Evolutionary conservation across 1,140 invertebrate genomes (phyloP), one percentile per base, ranked within the genome.

Genomic region (Vanessa tameamea): DNA sequence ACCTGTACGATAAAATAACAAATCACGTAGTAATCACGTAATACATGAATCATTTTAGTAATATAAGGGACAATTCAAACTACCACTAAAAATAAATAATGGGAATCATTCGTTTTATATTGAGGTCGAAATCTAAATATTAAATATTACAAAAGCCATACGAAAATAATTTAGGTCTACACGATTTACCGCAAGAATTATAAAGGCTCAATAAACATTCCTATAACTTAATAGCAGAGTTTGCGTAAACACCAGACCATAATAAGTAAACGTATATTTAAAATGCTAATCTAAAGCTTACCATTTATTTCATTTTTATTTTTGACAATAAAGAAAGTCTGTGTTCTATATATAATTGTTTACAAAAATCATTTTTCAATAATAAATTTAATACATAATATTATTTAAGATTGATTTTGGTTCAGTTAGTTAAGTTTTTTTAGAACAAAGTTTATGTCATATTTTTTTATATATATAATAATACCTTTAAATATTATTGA

Each of bases 111-210:
- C 70, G 47, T 68, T 72, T 43, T 63, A 53, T 70, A 76, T 72
- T 31, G 65, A 67, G 64, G 57, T 61, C 57, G 48, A 64, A 66
- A 75, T 66, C 47, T 5, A 47, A 68, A 31, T 37, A 31, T 67
- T 48, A 71, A 67, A 71, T 75, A 75, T 43, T 1, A 9, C 23
- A 16, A 64, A 59, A 63, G 47, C 48, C 64, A 71, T 23, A 37
- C 69, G 66, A 75, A 71, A 70, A 75, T 66, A 71, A 64, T 64
- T 59, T 53, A 55, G 47, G 48, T 69, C n/a, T 48, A 65, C 47
- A 48, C 47, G 16, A 78, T 70, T 78, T 73, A 76, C n/a, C 16
- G 3, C 6, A 73, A 67, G 64, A 79, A 73, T 74, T 69, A 69
- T 71, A 57, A 48, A 20, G n/a, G 63, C 31, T 74, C 64, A 57